Conservation (phyloP, 2,888 invertebrate genomes). For the Protodeltote pygarga region DNA sequence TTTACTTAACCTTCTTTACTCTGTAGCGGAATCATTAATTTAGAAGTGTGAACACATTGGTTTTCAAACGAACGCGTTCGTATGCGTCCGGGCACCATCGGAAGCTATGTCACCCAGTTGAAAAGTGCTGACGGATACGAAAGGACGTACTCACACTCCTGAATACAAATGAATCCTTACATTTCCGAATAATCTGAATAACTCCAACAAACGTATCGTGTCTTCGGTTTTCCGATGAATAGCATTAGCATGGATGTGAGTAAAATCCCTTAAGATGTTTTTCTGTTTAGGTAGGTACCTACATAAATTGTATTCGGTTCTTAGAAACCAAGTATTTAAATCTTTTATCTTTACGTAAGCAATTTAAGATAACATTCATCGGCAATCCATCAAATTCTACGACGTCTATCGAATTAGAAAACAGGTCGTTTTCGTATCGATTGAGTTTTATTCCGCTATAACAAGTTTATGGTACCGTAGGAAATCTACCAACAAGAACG, state of each 20-base stretch:
- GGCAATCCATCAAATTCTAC: constrained; percentile 21
- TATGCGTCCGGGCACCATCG: constrained; percentile 21
- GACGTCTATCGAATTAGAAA: constrained; percentile 16
- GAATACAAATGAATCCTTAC: constrained; percentile 40
- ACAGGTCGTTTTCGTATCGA: constrained; percentile 12
- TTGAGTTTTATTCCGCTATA: constrained; percentile 16
- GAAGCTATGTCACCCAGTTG: constrained; percentile 39
- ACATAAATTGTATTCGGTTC: background rate
- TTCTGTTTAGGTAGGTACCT: background rate
- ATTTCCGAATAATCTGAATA: constrained; percentile 23
- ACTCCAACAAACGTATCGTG: constrained; percentile 17
- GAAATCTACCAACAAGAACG: background rate
- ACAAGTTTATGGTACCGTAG: constrained; percentile 16
- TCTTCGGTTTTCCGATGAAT: constrained; percentile 10
- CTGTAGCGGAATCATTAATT: constrained; percentile 1
- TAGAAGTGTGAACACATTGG: constrained; percentile 5
- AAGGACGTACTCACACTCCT: constrained; percentile 13
- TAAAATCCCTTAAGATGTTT: constrained; percentile 16
- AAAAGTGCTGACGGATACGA: constrained; percentile 34
- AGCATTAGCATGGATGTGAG: constrained; percentile 18
- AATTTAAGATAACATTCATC: constrained; percentile 17
- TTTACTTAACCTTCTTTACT: no score
- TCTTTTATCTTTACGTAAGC: constrained; percentile 2
- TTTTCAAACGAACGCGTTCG: constrained; percentile 11
- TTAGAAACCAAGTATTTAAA: background rate